These are phyloP conservation scores for Araneus ventricosus DNA, from an alignment of 1,140 invertebrate genomes.

Conservation along the genomic window DNA sequence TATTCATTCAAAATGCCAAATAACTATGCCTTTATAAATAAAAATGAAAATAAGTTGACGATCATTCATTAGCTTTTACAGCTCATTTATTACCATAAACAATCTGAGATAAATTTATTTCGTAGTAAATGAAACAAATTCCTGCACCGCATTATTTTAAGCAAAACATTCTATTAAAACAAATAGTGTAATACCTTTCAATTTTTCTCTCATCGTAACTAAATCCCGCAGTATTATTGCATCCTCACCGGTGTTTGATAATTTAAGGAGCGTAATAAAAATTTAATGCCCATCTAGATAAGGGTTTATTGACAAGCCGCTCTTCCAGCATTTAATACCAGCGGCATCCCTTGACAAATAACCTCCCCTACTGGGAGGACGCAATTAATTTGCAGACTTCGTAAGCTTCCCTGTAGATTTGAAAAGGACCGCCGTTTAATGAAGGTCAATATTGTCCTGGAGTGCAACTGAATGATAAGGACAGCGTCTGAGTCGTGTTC, in stretches of 20 bases:
- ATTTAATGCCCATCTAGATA: conserved; percentile 7
- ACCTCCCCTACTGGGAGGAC: conserved; percentile 48
- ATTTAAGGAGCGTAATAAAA: conserved; percentile 11
- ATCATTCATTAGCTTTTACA: too few relatives aligned
- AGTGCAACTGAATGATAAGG: conserved; percentile 46
- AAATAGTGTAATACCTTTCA: not conserved
- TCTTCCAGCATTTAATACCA: conserved; percentile 16
- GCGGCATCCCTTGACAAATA: conserved; percentile 29
- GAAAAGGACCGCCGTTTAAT: conserved; percentile 34
- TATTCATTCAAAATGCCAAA: too few relatives aligned
- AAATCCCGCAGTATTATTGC: not conserved
- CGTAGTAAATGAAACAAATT: too few relatives aligned
- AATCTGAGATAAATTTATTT: too few relatives aligned
- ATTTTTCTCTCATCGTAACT: not conserved
- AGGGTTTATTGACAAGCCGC: conserved; percentile 5
- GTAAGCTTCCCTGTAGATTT: conserved; percentile 37
- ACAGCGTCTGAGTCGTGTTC: not conserved
- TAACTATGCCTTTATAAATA: too few relatives aligned
- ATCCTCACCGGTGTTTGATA: not conserved
- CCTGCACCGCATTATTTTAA: too few relatives aligned
- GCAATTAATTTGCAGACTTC: conserved; percentile 65
- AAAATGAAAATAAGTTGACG: too few relatives aligned
- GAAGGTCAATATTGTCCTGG: conserved; percentile 65
- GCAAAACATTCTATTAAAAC: too few relatives aligned
- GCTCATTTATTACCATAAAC: too few relatives aligned